These are phyloP conservation scores for Xestia c-nigrum DNA, from an alignment of 2,888 invertebrate species.

Conservation along the genomic window DNA sequence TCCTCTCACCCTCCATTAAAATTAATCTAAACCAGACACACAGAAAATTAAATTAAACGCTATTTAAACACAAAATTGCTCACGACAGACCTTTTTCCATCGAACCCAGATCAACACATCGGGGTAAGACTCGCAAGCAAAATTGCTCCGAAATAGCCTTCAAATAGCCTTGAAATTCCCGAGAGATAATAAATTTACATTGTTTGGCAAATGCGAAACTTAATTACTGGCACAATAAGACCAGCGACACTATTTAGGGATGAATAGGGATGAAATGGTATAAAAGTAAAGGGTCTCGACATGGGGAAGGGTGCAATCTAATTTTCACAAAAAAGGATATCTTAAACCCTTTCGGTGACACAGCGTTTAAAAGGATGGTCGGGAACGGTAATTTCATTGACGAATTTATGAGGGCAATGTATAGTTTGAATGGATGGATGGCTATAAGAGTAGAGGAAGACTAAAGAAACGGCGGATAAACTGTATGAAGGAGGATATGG, in stretches of 20 bases:
- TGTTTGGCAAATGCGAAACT: slow-evolving; percentile 74
- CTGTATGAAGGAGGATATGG: too few species aligned
- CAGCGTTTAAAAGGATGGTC: slow-evolving; percentile 64
- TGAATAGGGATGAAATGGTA: slow-evolving; percentile 72
- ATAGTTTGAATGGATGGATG: too few species aligned
- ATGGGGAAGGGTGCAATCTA: slow-evolving; percentile 85
- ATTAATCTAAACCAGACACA: slow-evolving; percentile 13
- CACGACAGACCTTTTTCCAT: slow-evolving; percentile 37
- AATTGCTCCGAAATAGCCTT: slow-evolving; percentile 37
- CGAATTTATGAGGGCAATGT: neutral
- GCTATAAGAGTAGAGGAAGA: too few species aligned
- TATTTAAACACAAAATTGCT: slow-evolving; percentile 46
- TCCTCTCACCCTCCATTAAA: neutral
- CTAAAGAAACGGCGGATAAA: too few species aligned
- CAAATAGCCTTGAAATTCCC: slow-evolving; percentile 41
- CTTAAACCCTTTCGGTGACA: slow-evolving; percentile 77
- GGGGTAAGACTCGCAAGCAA: slow-evolving; percentile 21
- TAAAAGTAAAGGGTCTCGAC: slow-evolving; percentile 77
- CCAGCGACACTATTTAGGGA: slow-evolving; percentile 76
- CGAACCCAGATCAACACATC: slow-evolving; percentile 59
- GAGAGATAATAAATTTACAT: slow-evolving; percentile 64
- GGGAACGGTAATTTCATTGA: slow-evolving; percentile 11
- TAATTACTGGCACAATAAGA: slow-evolving; percentile 79
- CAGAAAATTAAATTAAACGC: slow-evolving; percentile 40
- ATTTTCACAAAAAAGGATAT: slow-evolving; percentile 85